Evolutionary conservation across 2,797 vertebrate genomes (phyloP).

Genomic region (Microcaecilia unicolor): DNA sequence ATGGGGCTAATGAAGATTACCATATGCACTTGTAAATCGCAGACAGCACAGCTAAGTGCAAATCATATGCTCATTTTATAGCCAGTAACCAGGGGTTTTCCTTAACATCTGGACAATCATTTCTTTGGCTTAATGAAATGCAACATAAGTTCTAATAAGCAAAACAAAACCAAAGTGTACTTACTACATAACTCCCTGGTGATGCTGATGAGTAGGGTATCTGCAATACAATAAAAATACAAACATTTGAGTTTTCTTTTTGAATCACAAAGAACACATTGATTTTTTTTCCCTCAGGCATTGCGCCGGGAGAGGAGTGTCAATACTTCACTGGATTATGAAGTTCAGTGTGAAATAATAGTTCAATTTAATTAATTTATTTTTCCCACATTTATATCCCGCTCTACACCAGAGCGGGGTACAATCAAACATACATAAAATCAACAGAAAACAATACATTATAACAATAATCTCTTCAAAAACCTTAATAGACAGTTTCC

Average conservation of each 20-base stretch:
- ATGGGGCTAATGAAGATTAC: constrained; percentile 33
- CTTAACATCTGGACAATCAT: constrained; percentile 47
- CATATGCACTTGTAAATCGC: constrained; percentile 27
- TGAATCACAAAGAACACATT: neutral
- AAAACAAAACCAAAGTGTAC: constrained; percentile 45
- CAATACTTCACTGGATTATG: no score
- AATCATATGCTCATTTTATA: constrained; percentile 42
- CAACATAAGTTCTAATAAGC: constrained; percentile 32
- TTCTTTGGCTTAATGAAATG: constrained; percentile 36
- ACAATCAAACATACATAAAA: no score
- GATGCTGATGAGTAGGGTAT: constrained; percentile 94
- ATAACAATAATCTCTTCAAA: no score
- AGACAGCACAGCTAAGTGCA: constrained; percentile 22
- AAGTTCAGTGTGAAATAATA: no score
- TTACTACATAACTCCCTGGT: constrained; percentile 94
- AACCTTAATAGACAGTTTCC: no score
- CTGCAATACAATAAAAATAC: constrained; percentile 56
- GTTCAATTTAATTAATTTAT: no score
- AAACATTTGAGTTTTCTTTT: constrained; percentile 19
- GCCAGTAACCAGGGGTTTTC: constrained; percentile 39
- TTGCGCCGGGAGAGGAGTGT: no score
- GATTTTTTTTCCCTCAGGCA: constrained; percentile 1
- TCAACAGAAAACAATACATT: no score
- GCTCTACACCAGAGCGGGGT: no score
- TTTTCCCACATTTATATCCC: no score